These are phyloP conservation scores for Sebastolobus altivelis DNA, from an alignment of 2,797 vertebrate genomes.

Conservation along the genomic window DNA sequence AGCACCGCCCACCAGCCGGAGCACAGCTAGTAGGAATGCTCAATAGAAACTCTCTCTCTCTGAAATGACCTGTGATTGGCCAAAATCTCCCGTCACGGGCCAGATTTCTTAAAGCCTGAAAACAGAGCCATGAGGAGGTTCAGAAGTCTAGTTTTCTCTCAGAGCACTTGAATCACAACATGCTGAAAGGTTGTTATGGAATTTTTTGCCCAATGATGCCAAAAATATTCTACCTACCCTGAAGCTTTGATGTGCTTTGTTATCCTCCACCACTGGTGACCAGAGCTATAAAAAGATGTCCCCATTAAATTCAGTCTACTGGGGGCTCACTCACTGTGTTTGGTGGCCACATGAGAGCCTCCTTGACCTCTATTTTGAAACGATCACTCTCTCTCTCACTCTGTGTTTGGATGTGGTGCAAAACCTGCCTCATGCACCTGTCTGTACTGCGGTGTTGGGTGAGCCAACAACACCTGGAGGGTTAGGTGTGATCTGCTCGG, in stretches of 20 bases:
- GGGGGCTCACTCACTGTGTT: background rate
- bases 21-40: too few species aligned
- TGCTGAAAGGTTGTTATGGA: too few species aligned
- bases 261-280: background rate
- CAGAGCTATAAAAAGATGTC: constrained; percentile 31
- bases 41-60: too few species aligned
- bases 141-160: too few species aligned
- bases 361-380: constrained; percentile 21
- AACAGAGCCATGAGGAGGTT: too few species aligned
- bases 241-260: background rate
- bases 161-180: too few species aligned
- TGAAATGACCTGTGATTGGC: too few species aligned
- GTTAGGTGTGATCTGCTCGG: background rate
- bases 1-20: too few species aligned
- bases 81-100: too few species aligned
- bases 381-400: too few species aligned
- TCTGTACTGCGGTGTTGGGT: constrained; percentile 9
- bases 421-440: constrained; percentile 24
- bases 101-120: too few species aligned
- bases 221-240: accelerated
- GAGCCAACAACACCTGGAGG: constrained; percentile 33
- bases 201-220: too few species aligned
- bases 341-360: background rate
- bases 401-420: background rate
- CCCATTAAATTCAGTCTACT: background rate